A percentile compares a stretch with the other conserved stretches of the same genome.
These are phyloP conservation scores for Fabriciana adippe DNA, from an alignment of 2,888 invertebrate genomes.

Conservation along the genomic window DNA sequence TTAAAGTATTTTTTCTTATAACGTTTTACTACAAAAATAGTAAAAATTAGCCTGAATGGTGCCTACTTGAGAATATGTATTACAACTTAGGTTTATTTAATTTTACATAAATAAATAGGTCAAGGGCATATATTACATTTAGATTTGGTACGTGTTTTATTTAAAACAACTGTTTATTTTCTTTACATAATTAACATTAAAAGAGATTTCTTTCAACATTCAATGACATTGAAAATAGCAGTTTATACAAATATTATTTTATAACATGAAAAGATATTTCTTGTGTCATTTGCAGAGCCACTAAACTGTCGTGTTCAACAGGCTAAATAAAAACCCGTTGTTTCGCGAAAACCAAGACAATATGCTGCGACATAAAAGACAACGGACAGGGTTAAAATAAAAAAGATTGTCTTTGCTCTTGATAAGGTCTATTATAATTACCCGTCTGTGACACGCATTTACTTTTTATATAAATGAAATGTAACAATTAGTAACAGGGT, in stretches of 20 bases:
- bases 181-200: background rate
- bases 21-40: too few relatives aligned
- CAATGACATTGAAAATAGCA: constrained; percentile 25
- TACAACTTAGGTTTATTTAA: too few relatives aligned
- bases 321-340: constrained; percentile 33
- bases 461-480: background rate
- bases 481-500: too few relatives aligned
- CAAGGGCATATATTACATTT: too few relatives aligned
- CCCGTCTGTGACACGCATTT: constrained; percentile 15
- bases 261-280: constrained; percentile 31
- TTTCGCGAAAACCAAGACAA: constrained; percentile 32
- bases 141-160: too few relatives aligned
- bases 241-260: constrained; percentile 43
- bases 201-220: background rate
- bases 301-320: constrained; percentile 36
- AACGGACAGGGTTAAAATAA: constrained; percentile 22
- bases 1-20: too few relatives aligned
- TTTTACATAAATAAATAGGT: too few relatives aligned
- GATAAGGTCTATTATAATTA: constrained; percentile 29
- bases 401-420: constrained; percentile 26
- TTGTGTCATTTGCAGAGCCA: constrained; percentile 29
- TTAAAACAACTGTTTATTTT: too few relatives aligned
- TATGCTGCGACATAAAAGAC: constrained; percentile 32
- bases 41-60: too few relatives aligned
- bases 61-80: too few relatives aligned